Conservation (phyloP, 2,888 invertebrate genomes). For the Drosophila testacea region DNA sequence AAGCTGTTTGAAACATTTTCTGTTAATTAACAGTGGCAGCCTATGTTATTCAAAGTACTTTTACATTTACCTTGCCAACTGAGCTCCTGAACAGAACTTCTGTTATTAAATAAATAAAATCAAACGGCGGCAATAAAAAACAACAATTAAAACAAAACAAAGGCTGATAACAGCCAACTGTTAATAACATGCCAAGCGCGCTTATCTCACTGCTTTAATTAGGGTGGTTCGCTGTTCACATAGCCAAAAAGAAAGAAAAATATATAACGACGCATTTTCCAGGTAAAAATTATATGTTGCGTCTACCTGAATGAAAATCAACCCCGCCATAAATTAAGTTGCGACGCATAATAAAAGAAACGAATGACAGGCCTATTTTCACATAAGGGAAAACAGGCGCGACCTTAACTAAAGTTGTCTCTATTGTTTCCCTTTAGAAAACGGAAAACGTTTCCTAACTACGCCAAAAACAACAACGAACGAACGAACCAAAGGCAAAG, state of each 20-base stretch:
- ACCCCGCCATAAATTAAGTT: constrained; percentile 72
- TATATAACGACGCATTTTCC: constrained; percentile 51
- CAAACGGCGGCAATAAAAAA: background rate
- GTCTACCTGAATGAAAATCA: constrained; percentile 68
- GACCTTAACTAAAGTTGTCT: constrained; percentile 63
- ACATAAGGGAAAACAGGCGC: constrained; percentile 56
- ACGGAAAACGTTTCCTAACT: constrained; percentile 41
- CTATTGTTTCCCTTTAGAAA: constrained; percentile 40
- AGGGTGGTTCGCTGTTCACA: constrained; percentile 26
- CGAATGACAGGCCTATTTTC: constrained; percentile 57
- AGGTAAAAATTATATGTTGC: constrained; percentile 53
- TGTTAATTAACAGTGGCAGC: constrained; percentile 34
- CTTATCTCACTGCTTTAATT: constrained; percentile 35
- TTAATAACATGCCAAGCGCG: constrained; percentile 19
- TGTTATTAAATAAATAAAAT: constrained; percentile 2
- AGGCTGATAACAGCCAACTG: constrained; percentile 23
- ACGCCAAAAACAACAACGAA: constrained; percentile 20
- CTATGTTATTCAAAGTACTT: background rate
- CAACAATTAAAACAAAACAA: constrained; percentile 3
- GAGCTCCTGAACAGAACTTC: background rate
- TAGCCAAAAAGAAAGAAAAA: background rate
- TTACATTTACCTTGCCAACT: background rate
- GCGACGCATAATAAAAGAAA: constrained; percentile 55
- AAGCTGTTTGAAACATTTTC: constrained; percentile 23
- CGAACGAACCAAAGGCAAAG: constrained; percentile 12